A percentile compares a stretch with the other conserved stretches of the same genome.
phyloP scores from a whole-genome alignment of 2,888 invertebrate genomes.

The Leptopilina myrica region DNA sequence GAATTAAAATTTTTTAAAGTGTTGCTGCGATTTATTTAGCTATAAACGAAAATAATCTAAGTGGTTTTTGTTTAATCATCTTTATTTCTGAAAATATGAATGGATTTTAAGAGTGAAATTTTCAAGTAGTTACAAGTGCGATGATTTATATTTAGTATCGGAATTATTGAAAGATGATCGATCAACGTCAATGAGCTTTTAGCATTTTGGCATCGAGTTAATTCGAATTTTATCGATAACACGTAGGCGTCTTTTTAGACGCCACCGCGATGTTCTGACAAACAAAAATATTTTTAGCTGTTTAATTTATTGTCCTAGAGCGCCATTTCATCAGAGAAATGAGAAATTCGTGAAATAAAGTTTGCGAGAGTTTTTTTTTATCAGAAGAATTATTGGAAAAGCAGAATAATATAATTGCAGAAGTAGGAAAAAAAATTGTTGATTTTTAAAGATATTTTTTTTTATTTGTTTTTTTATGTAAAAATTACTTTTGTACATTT shows the following conservation, averaged over 20 bases:
- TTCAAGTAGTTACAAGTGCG: too few species aligned
- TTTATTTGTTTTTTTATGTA: too few species aligned
- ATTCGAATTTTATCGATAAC: constrained; percentile 36
- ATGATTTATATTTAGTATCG: not conserved
- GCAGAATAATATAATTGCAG: not conserved
- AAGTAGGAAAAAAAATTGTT: too few species aligned
- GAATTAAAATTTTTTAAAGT: not conserved
- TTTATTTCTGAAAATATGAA: not conserved
- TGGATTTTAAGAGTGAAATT: not conserved
- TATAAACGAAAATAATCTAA: not conserved
- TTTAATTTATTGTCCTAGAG: constrained; percentile 7
- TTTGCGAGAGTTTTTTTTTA: constrained; percentile 16
- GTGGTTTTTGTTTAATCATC: not conserved
- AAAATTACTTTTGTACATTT: not conserved
- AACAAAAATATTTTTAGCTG: constrained; percentile 31
- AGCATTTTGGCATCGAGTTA: constrained; percentile 23
- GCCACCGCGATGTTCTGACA: not conserved
- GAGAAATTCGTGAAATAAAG: constrained; percentile 4
- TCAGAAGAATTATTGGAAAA: not conserved
- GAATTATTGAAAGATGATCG: constrained; percentile 23
- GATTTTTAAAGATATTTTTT: too few species aligned
- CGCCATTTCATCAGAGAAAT: not conserved
- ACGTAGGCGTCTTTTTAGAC: constrained; percentile 31
- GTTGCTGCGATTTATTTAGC: not conserved
- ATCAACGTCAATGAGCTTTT: constrained; percentile 27